Evolutionary conservation across 1,140 invertebrate genomes (phyloP), one percentile per base, ranked within the genome.

Genomic region (Ceratoteleas bidentatus): DNA sequence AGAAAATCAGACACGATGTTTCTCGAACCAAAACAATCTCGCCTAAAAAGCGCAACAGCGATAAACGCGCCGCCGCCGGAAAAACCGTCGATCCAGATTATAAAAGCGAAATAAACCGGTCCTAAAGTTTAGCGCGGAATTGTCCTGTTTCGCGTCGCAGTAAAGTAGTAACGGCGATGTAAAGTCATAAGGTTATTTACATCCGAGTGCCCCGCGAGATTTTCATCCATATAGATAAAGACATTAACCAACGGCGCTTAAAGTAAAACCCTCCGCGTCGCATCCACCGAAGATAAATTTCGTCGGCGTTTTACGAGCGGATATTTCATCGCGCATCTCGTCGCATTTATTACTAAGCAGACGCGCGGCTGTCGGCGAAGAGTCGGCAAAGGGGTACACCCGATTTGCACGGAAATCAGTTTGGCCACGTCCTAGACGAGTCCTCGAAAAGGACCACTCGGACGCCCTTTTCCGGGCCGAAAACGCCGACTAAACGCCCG

Each of bases 211-310:
- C 60, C 72, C 61, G 53, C 66, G 78, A 81, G 72, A 81, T 81
- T 81, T 75, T 75, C 78, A 70, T 81, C 78, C 66, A 75, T 75
- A 81, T 81, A 81, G 78, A 81, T 81, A 81, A 81, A 81, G 78
- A 81, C 78, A 81, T 81, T 81, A 81, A 81, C 78, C 57, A 70
- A 81, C 78, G 54, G 66, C 54, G 79, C 72, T 81, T 81, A 76
- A 81, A 81, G 72, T 76, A 62, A 81, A 76, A 60, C 73, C 68
- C 73, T 76, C 61, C 66, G 65, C 62, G 58, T 81, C 65, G 61
- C 79, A 81, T 76, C 72, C 53, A 64, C 61, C 73, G 54, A 72
- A 81, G 79, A 76, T 81, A 76, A 81, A 81, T 75, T 81, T 81
- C 72, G 52, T 50, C 61, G 14, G 40, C 54, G 76, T 76, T 81